Evolutionary conservation across 2,113 vertebrate genomes (phyloP), one percentile per base, ranked within the genome.

Genomic region (Nanorana parkeri): DNA sequence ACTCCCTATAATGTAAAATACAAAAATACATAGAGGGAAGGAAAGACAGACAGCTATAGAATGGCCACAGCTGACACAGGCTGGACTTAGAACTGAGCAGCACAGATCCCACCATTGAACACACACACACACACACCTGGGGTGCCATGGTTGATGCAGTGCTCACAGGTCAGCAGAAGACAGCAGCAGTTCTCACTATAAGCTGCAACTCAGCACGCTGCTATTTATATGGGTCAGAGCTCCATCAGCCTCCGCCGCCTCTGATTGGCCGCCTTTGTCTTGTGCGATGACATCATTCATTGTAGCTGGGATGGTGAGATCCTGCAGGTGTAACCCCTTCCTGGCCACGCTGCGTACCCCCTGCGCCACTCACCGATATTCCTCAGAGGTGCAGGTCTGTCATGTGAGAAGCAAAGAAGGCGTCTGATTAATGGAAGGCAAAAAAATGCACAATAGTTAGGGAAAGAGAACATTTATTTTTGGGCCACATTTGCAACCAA

Each of bases 191-290:
- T 54, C 79, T 32, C 47, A 21, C n/a, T 29, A 52, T 61, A 80
- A 63, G 41, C 79, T 36, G 41, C 36, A 51, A 58, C 56, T 68
- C 16, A 80, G 24, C 79, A 41, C 19, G 28, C 36, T 71, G 6
- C 23, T 61, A 63, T 73, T 66, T 81, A 81, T 74, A 81, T 74
- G 69, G 80, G 61, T 81, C 80, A 81, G 58, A 19, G 1, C 19
- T 67, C 64, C 64, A 26, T 28, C 64, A 51, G 41, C 19, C 28
- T 61, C 20, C 47, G 20, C n/a, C 0, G 51, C 51, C 47, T 28
- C 61, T 36, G 69, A 81, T 81, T 81, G 80, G 80, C 32, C 41
- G 4, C 28, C 52, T 21, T 19, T 19, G 61, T 75, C 68, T 81
- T 63, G 36, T 81, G 68, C 47, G 28, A 63, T 73, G 58, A 81